Evolutionary conservation across 2,797 vertebrate species (phyloP), one percentile per base, ranked within the genome.

Genomic region (Pithecia hirsuta): DNA sequence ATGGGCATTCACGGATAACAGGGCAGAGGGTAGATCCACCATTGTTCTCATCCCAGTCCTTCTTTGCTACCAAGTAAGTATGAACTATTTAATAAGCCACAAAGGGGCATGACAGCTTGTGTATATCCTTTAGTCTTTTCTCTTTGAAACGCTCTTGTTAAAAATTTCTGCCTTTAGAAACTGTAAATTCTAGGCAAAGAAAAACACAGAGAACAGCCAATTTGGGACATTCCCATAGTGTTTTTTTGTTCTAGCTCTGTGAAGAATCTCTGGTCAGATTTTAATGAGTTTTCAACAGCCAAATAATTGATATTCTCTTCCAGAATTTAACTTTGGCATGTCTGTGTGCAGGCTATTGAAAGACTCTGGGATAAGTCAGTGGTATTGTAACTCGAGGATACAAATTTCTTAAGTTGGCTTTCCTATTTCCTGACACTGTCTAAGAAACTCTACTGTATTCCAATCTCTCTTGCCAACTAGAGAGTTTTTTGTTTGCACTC

Each of bases 401-500:
- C 36, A 78, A 75, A 64, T 36, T n/a, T 59, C 30, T 74, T 76
- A 88, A 33, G 1, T n/a, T 85, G 41, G 10, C 36, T 33, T 64
- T 81, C 26, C 70, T 75, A 24, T 46, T 90, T 81, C 36, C 44
- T 70, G 48, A 91, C 33, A 81, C 26, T 72, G 7, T 95, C 50
- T 78, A 67, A 93, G 67, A 89, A 87, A 94, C 24, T 84, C 39
- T 76, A 89, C 44, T 64, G 26, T 13, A 78, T 87, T 87, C 88
- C 44, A 46, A 48, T 87, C 89, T 82, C 22, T 70, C 90, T 81
- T 94, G 72, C 28, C 70, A 95, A 50, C n/a, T 44, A 52, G 15
- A 84, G 50, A 36, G 22, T 97, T 97, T 95, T 95, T 46, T 96
- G 57, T 59, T 76, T 41, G 55, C 12, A 76, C 22, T 94, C 33